phyloP scores from a whole-genome alignment of 2,113 vertebrate species.

The Pseudopipra pipra region DNA sequence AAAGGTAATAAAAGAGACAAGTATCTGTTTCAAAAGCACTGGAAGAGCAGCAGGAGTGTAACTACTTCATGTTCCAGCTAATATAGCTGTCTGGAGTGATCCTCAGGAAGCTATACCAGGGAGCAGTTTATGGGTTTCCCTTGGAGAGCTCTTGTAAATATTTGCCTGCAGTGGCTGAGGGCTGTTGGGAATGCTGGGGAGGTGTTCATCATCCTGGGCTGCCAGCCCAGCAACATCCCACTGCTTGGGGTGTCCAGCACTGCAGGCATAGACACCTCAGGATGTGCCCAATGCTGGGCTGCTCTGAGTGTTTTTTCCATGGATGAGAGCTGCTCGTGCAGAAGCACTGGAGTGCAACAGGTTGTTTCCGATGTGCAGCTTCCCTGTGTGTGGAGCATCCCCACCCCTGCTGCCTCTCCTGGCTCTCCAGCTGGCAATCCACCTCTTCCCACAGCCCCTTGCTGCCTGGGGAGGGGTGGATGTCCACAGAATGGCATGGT shows the following conservation, averaged over 20 bases:
- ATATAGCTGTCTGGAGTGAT: slow-evolving; percentile 63
- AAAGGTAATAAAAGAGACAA: slow-evolving; percentile 67
- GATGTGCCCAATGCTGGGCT: rapidly evolving
- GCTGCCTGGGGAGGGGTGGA: neutral
- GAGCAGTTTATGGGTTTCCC: slow-evolving; percentile 47
- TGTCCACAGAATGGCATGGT: neutral
- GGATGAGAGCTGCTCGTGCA: neutral
- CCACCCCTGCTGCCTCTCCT: neutral
- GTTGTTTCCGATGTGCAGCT: neutral
- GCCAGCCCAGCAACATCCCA: neutral
- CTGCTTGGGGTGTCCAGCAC: rapidly evolving
- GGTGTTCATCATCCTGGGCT: neutral
- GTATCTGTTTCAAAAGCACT: slow-evolving; percentile 52
- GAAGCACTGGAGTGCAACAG: neutral
- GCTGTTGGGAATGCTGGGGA: neutral
- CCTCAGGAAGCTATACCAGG: slow-evolving; percentile 14
- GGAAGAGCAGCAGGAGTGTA: slow-evolving; percentile 60
- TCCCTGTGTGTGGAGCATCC: rapidly evolving
- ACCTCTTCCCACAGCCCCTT: rapidly evolving
- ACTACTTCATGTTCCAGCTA: slow-evolving; percentile 63
- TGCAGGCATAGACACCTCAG: rapidly evolving
- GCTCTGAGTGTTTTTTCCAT: neutral
- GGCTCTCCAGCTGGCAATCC: neutral
- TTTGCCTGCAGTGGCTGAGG: neutral
- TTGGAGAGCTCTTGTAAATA: slow-evolving; percentile 54